Conservation (phyloP, 2,888 invertebrate genomes). For the Brenthis ino region DNA sequence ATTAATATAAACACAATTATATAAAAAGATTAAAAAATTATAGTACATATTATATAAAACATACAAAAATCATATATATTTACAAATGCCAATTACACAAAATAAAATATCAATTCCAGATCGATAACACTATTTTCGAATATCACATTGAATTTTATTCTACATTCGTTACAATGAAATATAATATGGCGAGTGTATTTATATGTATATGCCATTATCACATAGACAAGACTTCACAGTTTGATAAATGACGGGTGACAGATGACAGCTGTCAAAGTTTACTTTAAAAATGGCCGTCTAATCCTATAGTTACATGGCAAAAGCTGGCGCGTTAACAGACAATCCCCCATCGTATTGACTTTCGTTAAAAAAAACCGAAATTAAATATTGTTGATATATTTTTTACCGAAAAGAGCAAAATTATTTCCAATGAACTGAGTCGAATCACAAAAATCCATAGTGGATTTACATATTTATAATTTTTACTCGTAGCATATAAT, state of each 20-base stretch:
- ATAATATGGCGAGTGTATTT: not conserved
- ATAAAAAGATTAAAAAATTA: not conserved
- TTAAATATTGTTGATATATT: too few species aligned
- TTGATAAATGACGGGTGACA: not conserved
- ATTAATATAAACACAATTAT: not conserved
- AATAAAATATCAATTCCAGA: not conserved
- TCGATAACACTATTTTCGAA: not conserved
- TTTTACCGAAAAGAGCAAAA: too few species aligned
- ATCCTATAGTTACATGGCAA: too few species aligned
- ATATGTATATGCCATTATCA: not conserved
- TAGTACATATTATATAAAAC: not conserved
- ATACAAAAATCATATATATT: not conserved
- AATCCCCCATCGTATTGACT: too few species aligned
- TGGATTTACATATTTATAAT: too few species aligned
- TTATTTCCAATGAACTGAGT: too few species aligned
- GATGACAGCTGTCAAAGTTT: not conserved
- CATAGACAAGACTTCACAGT: not conserved
- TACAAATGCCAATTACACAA: not conserved
- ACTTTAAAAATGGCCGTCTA: not conserved
- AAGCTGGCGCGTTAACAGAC: too few species aligned
- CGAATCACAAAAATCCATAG: too few species aligned
- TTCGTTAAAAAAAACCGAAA: too few species aligned
- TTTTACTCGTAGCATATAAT: too few species aligned
- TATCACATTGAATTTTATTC: conserved; percentile 16
- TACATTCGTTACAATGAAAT: not conserved